Conservation (phyloP, 2,797 vertebrate species). For the Synaphobranchus kaupii region DNA sequence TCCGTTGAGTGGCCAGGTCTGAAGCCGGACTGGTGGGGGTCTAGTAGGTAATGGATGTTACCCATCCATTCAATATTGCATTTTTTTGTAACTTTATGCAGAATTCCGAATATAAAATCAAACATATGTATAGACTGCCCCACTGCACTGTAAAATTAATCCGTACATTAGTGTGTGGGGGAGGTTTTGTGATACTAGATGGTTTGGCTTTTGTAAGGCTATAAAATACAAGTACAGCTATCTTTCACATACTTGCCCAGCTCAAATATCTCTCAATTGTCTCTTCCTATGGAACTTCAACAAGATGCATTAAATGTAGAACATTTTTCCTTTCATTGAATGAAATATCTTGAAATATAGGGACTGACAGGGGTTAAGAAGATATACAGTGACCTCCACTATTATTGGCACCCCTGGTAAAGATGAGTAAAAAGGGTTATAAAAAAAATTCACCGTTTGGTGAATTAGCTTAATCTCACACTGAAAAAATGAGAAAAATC, state of each 20-base stretch:
- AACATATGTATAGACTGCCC: background rate
- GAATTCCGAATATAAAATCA: background rate
- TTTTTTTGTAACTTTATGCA: too few species aligned
- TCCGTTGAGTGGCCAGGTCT: too few species aligned
- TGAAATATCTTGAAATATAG: too few species aligned
- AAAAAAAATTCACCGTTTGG: too few species aligned
- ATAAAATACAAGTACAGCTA: background rate
- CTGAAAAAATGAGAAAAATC: too few species aligned
- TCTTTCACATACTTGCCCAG: background rate
- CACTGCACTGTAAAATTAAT: background rate
- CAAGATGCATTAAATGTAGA: background rate
- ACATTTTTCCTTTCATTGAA: background rate
- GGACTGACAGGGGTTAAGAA: background rate
- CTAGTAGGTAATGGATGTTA: too few species aligned
- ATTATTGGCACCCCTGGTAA: too few species aligned
- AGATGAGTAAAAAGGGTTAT: too few species aligned
- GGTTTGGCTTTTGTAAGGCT: background rate
- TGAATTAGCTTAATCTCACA: too few species aligned
- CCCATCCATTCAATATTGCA: too few species aligned
- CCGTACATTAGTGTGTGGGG: background rate
- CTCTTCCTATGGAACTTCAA: background rate
- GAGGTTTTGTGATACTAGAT: background rate
- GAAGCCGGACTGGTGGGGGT: too few species aligned
- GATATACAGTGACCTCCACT: too few species aligned
- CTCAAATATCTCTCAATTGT: background rate